Evolutionary conservation across 2,888 invertebrate species (phyloP).

Genomic region (Plebejus melissa): DNA sequence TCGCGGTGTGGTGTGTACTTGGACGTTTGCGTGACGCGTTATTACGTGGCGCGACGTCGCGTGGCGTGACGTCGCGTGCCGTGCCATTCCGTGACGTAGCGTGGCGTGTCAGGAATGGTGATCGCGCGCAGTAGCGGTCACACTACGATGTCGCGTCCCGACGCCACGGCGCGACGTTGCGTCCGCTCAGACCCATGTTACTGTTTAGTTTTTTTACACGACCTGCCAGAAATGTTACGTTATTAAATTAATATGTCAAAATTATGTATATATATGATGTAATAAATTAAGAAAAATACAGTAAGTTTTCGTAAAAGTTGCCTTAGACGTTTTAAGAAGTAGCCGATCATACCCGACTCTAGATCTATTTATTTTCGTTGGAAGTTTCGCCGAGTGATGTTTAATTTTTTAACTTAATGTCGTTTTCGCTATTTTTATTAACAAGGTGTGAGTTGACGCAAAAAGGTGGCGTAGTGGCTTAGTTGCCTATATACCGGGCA

Average conservation of each 20-base stretch:
- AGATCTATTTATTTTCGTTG: conserved; percentile 21
- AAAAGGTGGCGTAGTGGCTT: conserved; percentile 64
- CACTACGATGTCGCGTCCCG: conserved; percentile 8
- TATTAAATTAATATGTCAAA: conserved; percentile 71
- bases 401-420: conserved; percentile 51
- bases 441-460: conserved; percentile 65
- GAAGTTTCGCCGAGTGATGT: conserved; percentile 27
- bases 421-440: conserved; percentile 65
- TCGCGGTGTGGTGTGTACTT: conserved; percentile 22
- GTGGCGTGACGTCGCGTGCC: neutral
- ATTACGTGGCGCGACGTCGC: neutral
- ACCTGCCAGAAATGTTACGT: conserved; percentile 71
- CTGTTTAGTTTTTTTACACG: conserved; percentile 57
- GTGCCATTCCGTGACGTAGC: neutral
- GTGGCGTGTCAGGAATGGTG: neutral
- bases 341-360: conserved; percentile 44
- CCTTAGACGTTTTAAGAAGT: conserved; percentile 71
- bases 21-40: neutral
- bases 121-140: neutral
- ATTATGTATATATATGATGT: conserved; percentile 78
- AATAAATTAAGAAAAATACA: conserved; percentile 76
- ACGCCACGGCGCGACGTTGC: neutral
- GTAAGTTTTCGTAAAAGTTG: conserved; percentile 73
- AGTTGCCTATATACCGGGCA: conserved; percentile 61
- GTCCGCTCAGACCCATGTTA: conserved; percentile 42